Evolutionary conservation across 2,113 vertebrate genomes (phyloP).

Genomic region (Hypocryptadius cinnamomeus): DNA sequence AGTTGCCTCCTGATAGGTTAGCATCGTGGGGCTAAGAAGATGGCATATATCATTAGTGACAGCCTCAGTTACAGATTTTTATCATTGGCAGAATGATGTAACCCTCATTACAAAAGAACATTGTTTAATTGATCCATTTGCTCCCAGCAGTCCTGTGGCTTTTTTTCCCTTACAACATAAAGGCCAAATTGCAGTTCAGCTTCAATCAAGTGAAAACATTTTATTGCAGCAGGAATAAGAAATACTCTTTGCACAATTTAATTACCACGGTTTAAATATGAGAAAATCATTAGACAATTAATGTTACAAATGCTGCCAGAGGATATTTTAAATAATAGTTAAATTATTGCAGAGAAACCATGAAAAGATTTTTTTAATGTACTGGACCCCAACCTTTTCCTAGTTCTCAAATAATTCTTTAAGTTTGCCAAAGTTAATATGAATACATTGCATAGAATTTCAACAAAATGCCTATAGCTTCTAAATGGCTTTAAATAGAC

Average conservation of each 20-base stretch:
- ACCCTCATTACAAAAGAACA: constrained; percentile 33
- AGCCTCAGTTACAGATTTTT: not conserved
- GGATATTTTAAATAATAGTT: not conserved
- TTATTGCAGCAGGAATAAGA: constrained; percentile 5
- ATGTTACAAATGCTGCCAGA: not conserved
- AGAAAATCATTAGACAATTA: constrained; percentile 16
- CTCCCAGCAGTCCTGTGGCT: not conserved
- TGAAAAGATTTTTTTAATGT: not conserved
- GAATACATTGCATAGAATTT: not conserved
- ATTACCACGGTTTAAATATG: not conserved
- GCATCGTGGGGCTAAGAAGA: not conserved
- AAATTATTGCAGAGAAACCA: not conserved
- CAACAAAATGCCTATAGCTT: not conserved
- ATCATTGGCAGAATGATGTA: constrained; percentile 5
- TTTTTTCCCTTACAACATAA: not conserved
- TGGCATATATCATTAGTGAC: not conserved
- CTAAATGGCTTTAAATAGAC: not conserved
- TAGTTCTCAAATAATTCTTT: not conserved
- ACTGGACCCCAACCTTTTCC: not conserved
- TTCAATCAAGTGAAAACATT: constrained; percentile 11
- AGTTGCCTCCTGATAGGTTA: not conserved
- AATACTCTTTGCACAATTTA: not conserved
- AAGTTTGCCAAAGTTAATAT: not conserved
- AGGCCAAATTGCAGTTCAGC: constrained; percentile 1
- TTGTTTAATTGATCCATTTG: constrained; percentile 38